Evolutionary conservation across 2,113 vertebrate genomes (phyloP).

Genomic region (Chrysochloris asiatica): DNA sequence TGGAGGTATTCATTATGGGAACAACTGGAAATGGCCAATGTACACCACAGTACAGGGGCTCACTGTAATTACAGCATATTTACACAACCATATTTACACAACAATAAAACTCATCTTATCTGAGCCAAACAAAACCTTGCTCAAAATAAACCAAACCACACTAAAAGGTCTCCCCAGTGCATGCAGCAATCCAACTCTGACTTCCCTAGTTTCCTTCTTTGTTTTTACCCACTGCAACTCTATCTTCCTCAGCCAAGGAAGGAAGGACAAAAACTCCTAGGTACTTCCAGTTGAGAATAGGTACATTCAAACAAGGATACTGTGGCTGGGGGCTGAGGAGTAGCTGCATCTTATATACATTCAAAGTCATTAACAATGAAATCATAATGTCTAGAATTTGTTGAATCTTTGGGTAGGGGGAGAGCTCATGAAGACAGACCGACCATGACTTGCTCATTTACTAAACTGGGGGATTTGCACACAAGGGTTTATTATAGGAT

Average conservation of each 20-base stretch:
- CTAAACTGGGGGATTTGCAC: not conserved
- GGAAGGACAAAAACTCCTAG: not conserved
- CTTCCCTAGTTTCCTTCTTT: conserved; percentile 3
- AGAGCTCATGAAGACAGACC: not conserved
- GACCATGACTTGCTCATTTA: not conserved
- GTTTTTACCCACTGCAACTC: not conserved
- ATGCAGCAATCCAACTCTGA: not conserved
- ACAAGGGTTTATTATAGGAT: not conserved
- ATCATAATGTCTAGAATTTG: not conserved
- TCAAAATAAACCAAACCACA: conserved; percentile 72
- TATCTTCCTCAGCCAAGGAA: not conserved
- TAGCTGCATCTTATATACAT: not conserved
- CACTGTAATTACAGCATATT: conserved; percentile 72
- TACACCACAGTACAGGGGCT: conserved; percentile 54
- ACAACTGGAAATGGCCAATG: conserved; percentile 59
- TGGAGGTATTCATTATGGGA: conserved; percentile 52
- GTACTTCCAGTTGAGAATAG: not conserved
- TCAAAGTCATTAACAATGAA: conserved; percentile 41
- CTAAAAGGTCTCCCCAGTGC: not conserved
- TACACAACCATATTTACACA: conserved; percentile 73
- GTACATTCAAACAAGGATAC: not conserved
- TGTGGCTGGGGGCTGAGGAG: not conserved
- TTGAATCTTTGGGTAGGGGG: not conserved
- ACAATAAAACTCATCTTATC: conserved; percentile 71
- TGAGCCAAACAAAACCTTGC: conserved; percentile 70